phyloP scores from a whole-genome alignment of 2,797 vertebrate genomes.

The Oreochromis mossambicus region DNA sequence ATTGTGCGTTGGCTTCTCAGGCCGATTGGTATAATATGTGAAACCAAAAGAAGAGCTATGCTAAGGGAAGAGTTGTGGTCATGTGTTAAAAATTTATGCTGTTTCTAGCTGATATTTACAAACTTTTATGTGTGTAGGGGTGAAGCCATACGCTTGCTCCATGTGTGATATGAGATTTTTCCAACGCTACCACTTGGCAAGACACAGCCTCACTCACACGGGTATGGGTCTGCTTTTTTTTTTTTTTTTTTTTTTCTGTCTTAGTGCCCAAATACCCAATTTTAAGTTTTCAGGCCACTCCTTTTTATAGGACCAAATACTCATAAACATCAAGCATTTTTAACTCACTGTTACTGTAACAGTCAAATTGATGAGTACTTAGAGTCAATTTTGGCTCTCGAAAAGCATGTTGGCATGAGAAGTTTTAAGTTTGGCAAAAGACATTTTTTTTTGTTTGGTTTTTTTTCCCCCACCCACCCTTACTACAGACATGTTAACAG shows the following conservation, averaged over 20 bases:
- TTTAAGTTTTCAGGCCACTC: neutral
- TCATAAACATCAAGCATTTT: neutral
- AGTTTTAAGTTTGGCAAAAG: neutral
- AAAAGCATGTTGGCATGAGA: neutral
- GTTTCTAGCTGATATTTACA: conserved; percentile 61
- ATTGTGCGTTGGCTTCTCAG: neutral
- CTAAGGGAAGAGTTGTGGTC: conserved; percentile 36
- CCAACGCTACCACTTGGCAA: conserved; percentile 81
- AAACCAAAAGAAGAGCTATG: conserved; percentile 11
- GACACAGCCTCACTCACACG: conserved; percentile 82
- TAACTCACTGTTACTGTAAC: neutral
- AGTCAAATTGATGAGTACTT: neutral
- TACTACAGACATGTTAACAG: neutral
- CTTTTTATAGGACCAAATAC: neutral
- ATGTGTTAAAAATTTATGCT: conserved; percentile 33
- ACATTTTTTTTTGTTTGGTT: neutral
- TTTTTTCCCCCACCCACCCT: rapidly evolving
- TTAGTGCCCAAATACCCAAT: conserved; percentile 32
- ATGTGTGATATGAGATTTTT: conserved; percentile 84
- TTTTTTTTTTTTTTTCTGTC: conserved; percentile 49
- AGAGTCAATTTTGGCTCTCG: neutral
- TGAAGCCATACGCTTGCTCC: conserved; percentile 83
- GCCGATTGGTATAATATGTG: neutral
- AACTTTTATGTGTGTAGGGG: conserved; percentile 76
- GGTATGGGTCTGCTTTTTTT: conserved; percentile 64